Evolutionary conservation across 2,888 invertebrate species (phyloP), one percentile per base, ranked within the genome.

Genomic region (Ophonus ardosiacus): DNA sequence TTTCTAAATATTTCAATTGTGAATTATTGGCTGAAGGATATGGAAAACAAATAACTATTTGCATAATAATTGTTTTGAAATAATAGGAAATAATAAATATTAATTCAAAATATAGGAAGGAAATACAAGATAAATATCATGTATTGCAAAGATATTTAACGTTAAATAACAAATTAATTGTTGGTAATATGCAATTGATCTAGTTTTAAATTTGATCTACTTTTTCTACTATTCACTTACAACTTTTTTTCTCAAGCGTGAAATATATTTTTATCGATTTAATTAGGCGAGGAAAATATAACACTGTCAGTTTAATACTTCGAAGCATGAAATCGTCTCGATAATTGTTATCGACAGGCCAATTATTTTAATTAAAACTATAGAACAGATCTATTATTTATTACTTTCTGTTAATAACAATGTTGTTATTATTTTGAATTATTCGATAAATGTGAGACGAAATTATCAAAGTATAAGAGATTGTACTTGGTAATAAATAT

Each of bases 141-240:
- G 13, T 59, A 15, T 17, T 59, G 6, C 59, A 10, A 51, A 51
- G 0, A 21, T 63, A 1, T 63, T 21, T 13, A 21, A 21, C 15
- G 31, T 68, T 68, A 68, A 31, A 68, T 68, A 68, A 68, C 68
- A 68, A 68, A 31, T 68, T 38, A 15, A 38, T 68, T 68, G 38
- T 0, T 38, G 13, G 4, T 59, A 59, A 59, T 51, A 51, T 59
- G 59, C 18, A 63, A 68, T 68, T 51, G 43, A 4, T 38, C 68
- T 68, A 68, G 15, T 68, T 68, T 68, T 1, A 24, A 68, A 40
- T 31, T 63, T 68, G 68, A 68, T 68, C 68, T 68, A 65, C 68
- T 68, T 68, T 63, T 68, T 68, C 65, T 38, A 68, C n/a, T 68
- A 10, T 6, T 31, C 68, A 68, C 15, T 31, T 68, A 38, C n/a